Conservation (phyloP, 2,888 invertebrate genomes). For the Physocephala rufipes region DNA sequence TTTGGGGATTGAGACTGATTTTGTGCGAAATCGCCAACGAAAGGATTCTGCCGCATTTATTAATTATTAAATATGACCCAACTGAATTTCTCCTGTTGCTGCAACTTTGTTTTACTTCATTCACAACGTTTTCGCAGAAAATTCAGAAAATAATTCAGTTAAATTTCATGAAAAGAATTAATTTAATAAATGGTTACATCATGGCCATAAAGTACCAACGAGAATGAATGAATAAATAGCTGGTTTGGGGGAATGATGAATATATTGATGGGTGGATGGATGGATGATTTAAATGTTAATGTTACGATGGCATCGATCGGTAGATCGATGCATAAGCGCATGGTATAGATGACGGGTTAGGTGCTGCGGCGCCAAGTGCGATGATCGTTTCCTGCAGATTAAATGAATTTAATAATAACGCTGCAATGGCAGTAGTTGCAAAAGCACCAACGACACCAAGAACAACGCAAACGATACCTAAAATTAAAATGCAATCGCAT, state of each 20-base stretch:
- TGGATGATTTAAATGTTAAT: no score
- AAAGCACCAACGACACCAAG: slow-evolving; percentile 45
- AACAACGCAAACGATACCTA: neutral
- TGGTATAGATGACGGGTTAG: neutral
- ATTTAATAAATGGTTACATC: slow-evolving; percentile 56
- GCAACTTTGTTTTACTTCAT: no score
- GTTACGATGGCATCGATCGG: no score
- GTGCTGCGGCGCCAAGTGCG: slow-evolving; percentile 47
- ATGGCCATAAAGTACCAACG: slow-evolving; percentile 39
- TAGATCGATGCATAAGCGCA: neutral
- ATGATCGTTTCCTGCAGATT: slow-evolving; percentile 58
- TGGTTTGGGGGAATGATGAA: no score
- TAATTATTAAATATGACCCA: no score
- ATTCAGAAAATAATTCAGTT: slow-evolving; percentile 26
- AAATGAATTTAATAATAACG: slow-evolving; percentile 55
- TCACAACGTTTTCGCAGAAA: no score
- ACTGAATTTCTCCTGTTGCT: no score
- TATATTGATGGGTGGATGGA: slow-evolving; percentile 7
- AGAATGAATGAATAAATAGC: neutral
- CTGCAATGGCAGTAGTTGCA: slow-evolving; percentile 42
- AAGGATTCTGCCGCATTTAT: no score
- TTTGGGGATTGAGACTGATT: no score
- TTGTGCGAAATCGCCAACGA: no score
- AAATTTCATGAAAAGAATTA: slow-evolving; percentile 55
- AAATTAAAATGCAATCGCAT: slow-evolving; percentile 14